phyloP scores from a whole-genome alignment of 2,797 vertebrate genomes.

The Microtus californicus region DNA sequence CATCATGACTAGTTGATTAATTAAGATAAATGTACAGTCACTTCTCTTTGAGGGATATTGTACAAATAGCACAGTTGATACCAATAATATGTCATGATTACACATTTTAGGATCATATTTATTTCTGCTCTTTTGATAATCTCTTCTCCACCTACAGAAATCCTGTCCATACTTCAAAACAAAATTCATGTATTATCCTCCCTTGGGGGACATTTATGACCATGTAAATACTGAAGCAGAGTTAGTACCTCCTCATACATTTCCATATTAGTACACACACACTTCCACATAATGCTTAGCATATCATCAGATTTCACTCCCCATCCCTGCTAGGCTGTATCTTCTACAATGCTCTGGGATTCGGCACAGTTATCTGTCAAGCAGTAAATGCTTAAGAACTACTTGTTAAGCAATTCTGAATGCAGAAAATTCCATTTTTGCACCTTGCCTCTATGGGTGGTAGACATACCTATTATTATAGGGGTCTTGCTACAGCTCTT shows the following conservation, averaged over 20 bases:
- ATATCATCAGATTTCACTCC: not conserved
- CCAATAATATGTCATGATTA: not conserved
- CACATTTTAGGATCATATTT: not conserved
- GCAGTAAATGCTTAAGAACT: not conserved
- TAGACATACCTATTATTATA: not conserved
- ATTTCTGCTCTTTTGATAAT: constrained; percentile 3
- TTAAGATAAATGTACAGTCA: not conserved
- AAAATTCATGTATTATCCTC: not conserved
- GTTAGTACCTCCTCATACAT: not conserved
- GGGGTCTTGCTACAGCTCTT: not conserved
- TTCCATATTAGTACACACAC: not conserved
- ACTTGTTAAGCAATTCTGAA: not conserved
- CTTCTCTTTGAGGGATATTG: not conserved
- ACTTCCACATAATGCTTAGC: not conserved
- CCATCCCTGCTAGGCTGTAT: not conserved
- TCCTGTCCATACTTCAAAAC: not conserved
- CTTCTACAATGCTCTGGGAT: not conserved
- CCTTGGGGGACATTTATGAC: not conserved
- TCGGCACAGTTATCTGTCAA: not conserved
- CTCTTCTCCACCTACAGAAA: constrained; percentile 5
- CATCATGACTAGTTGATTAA: not conserved
- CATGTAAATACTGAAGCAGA: not conserved
- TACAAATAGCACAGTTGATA: not conserved
- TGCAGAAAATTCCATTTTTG: not conserved
- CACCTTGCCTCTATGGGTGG: not conserved